Conservation (phyloP, 1,140 invertebrate genomes). For the Parasteatoda tepidariorum region DNA sequence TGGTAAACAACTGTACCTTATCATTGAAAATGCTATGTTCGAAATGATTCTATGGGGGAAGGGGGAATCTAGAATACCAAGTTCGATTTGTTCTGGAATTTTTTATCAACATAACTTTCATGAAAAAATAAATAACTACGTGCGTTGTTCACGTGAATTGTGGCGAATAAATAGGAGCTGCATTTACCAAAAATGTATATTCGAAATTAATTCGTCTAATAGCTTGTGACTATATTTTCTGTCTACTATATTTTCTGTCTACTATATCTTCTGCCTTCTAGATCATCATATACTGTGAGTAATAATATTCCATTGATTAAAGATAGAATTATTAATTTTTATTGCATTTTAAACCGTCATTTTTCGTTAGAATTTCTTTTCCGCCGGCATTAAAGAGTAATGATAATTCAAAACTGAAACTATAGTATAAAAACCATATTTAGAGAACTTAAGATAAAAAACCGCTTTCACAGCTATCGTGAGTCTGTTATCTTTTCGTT, state of each 20-base stretch:
- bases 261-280: background rate
- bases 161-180: conserved; percentile 1
- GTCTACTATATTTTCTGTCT: background rate
- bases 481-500: background rate
- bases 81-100: background rate
- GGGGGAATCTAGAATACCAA: conserved; percentile 18
- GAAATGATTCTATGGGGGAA: background rate
- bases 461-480: background rate
- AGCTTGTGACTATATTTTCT: background rate
- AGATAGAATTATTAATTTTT: background rate
- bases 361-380: background rate
- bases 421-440: background rate
- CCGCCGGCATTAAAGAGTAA: too few relatives aligned
- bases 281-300: background rate
- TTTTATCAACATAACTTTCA: conserved; percentile 5
- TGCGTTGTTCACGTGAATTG: background rate
- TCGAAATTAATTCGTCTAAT: background rate
- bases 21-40: background rate
- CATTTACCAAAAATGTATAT: background rate
- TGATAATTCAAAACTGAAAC: background rate
- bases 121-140: background rate
- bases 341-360: background rate
- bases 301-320: background rate
- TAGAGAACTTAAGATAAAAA: background rate
- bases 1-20: conserved; percentile 12